Evolutionary conservation across 2,888 invertebrate species (phyloP).

Genomic region (Caenorhabditis sinica): DNA sequence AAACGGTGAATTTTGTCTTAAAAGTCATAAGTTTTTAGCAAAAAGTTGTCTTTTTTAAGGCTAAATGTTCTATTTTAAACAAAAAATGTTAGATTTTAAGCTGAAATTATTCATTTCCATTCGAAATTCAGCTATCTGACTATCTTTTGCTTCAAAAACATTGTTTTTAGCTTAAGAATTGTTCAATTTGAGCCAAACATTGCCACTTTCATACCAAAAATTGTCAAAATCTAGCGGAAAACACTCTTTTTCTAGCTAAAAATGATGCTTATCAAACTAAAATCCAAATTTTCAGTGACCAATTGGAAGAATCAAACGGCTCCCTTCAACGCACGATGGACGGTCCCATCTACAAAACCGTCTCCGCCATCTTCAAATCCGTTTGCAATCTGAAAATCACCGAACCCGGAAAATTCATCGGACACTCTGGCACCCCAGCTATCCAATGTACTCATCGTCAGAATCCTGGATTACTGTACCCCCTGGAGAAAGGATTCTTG

Average conservation of each 20-base stretch:
- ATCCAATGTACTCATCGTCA: conserved; percentile 98
- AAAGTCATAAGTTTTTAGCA: too few species aligned
- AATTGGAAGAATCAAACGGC: conserved; percentile 93
- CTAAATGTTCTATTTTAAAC: too few species aligned
- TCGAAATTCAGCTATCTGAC: too few species aligned
- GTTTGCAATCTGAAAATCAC: conserved; percentile 95
- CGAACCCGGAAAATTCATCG: conserved; percentile 93
- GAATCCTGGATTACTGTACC: conserved; percentile 96
- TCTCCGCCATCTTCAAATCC: conserved; percentile 97
- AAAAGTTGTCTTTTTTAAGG: too few species aligned
- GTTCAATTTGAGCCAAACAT: background rate
- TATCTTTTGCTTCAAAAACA: too few species aligned
- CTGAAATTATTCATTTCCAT: too few species aligned
- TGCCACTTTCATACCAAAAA: background rate
- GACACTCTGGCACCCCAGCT: conserved; percentile 88
- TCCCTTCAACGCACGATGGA: conserved; percentile 93
- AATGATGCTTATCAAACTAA: too few species aligned
- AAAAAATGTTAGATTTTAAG: too few species aligned
- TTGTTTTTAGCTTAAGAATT: background rate
- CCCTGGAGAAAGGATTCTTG: conserved; percentile 95
- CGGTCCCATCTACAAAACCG: conserved; percentile 95
- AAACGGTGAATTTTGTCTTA: too few species aligned
- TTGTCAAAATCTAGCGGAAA: background rate
- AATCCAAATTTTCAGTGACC: conserved; percentile 87
- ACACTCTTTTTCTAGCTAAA: too few species aligned